Percentiles rank a stretch among this genome's conserved stretches.
Conservation (phyloP, 2,888 invertebrate species). For the Rhingia rostrata region DNA sequence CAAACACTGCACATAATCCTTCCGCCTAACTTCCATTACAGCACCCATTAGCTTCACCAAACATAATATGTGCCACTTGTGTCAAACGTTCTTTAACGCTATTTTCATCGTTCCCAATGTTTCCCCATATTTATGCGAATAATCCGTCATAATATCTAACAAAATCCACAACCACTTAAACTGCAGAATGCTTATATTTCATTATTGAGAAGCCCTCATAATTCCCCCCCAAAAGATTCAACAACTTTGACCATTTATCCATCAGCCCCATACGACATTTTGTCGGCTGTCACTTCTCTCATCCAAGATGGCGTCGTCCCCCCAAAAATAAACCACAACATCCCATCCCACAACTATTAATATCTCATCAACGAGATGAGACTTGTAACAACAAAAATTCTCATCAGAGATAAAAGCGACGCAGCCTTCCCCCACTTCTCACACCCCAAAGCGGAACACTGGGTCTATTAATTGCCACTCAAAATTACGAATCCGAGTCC, state of each 20-base stretch:
- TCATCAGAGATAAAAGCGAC: conserved; percentile 28
- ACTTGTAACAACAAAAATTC: conserved; percentile 27
- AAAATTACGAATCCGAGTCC: conserved; percentile 17
- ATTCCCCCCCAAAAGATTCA: not conserved
- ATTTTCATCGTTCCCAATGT: no score
- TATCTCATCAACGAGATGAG: conserved; percentile 58
- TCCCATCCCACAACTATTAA: conserved; percentile 54
- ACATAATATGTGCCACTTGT: no score
- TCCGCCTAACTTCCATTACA: no score
- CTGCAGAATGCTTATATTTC: no score
- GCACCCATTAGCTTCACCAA: no score
- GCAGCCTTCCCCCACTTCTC: conserved; percentile 26
- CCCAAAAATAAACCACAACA: not conserved
- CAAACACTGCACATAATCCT: no score
- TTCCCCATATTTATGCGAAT: no score
- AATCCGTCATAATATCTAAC: no score
- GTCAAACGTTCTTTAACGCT: no score
- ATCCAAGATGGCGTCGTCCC: conserved; percentile 45
- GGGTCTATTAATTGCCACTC: conserved; percentile 50
- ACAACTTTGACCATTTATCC: not conserved
- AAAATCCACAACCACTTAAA: conserved; percentile 3
- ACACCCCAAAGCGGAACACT: conserved; percentile 17
- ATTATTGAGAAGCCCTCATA: no score
- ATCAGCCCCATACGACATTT: conserved; percentile 17
- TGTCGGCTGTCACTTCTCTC: conserved; percentile 8